Base-by-base conservation (phyloP, 2,888 invertebrate genomes). In the Metacarcinus magister region DNA sequence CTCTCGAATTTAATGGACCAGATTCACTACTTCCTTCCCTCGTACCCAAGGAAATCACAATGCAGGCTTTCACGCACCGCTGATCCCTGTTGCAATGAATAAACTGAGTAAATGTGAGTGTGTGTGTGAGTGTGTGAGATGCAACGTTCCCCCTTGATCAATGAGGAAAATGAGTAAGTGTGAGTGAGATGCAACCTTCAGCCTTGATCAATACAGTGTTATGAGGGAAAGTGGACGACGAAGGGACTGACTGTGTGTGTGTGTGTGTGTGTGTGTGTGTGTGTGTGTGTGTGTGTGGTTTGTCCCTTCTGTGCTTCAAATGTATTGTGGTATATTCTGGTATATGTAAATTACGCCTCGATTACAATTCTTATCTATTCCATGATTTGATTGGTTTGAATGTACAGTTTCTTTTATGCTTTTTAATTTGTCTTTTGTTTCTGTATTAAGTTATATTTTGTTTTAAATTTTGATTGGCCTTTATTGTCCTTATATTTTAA, bases 221-320 rank as follows among this genome's bases (percentile, higher is more conserved):
- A 10, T 7, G 48, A 67, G 60, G 23, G 60, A 67, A 19, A 19
- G 19, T 19, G 60, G 48, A 13, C 7, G 48, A 0, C 48, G 48
- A 3, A 48, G 67, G 5, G 67, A 67, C 4, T 67, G 60, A 13
- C 2, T 60, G 16, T 54, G 54, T 54, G 54, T 54, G 54, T 54
- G 54, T 54, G 54, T 54, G 54, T 54, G 54, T 54, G 54, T 54
- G 54, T 54, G 54, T 54, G 54, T 54, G 67, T 67, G 75, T 75
- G 75, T 75, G 75, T 82, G 75, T 82, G 75, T 82, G 75, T 82
- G 75, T 82, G 75, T 82, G 75, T 82, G 75, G 75, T 82, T n/a
- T 82, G 75, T 82, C 28, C 28, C 23, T 60, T 60, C 2, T 60
- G 60, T 60, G 23, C 0, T 23, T 16, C 0, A 60, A 10, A 23